Evolutionary conservation across 2,113 vertebrate species (phyloP).

Genomic region (Nothoprocta pentlandii): DNA sequence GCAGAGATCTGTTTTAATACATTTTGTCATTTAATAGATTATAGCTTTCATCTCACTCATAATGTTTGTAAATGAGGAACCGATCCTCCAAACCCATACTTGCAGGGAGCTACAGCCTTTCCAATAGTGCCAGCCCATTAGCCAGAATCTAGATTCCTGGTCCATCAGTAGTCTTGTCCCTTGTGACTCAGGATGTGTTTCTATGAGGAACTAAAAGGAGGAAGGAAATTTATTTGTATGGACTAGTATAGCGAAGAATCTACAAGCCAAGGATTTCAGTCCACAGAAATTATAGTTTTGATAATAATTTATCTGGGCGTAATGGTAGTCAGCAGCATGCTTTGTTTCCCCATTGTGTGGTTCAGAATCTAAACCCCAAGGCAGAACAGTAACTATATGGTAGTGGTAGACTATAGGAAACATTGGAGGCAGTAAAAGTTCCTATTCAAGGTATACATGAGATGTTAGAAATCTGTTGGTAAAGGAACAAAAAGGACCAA

Average conservation of each 20-base stretch:
- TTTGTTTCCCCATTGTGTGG: background rate
- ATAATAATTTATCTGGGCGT: background rate
- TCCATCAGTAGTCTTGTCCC: fast-evolving
- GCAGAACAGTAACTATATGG: background rate
- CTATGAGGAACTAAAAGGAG: background rate
- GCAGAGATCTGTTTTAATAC: background rate
- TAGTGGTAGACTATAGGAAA: background rate
- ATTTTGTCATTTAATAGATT: background rate
- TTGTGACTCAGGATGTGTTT: background rate
- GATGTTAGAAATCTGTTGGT: background rate
- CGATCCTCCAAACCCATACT: background rate
- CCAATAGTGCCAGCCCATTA: background rate
- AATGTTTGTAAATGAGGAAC: background rate
- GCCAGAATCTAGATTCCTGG: background rate
- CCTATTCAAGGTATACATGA: background rate
- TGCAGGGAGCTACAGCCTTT: background rate
- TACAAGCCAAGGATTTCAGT: background rate
- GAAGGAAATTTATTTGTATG: background rate
- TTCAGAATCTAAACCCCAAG: background rate
- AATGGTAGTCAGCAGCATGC: background rate
- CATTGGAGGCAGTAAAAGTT: background rate
- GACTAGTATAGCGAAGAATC: background rate
- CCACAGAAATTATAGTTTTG: background rate
- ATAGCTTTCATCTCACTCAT: background rate
- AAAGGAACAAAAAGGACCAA: background rate